These are phyloP conservation scores for Cassiopea xamachana DNA, from an alignment of 30 jellyfish, hydroid and myxozoan species.

Conservation along the genomic window DNA sequence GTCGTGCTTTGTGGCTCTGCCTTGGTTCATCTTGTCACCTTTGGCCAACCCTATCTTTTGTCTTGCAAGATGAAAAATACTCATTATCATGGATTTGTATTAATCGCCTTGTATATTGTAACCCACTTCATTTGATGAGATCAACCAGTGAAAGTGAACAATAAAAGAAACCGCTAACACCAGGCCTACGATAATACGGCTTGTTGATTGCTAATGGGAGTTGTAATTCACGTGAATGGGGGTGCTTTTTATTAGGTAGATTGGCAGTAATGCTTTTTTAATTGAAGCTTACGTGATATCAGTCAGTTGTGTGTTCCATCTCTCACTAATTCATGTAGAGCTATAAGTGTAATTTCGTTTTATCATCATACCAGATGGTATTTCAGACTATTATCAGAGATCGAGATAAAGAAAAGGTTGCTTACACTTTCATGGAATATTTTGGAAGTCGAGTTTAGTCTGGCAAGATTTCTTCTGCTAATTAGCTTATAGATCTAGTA, in stretches of 20 bases:
- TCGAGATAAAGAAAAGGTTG: neutral
- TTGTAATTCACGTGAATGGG: neutral
- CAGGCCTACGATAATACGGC: conserved; percentile 14
- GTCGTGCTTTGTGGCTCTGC: neutral
- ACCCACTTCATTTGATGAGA: neutral
- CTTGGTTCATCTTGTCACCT: neutral
- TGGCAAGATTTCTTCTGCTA: neutral
- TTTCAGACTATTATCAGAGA: neutral
- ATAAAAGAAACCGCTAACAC: conserved; percentile 28
- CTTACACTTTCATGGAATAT: neutral
- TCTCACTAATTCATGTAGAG: conserved; percentile 12
- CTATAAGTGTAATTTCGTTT: neutral
- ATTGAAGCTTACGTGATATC: conserved; percentile 33
- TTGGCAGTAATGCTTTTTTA: conserved; percentile 43
- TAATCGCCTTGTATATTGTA: neutral
- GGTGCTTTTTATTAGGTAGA: conserved; percentile 4
- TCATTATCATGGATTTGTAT: neutral
- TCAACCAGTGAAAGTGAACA: neutral
- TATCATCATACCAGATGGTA: conserved; percentile 39
- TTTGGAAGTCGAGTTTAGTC: neutral
- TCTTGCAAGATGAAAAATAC: neutral
- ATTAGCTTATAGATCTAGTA: neutral
- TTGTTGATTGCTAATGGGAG: conserved; percentile 14
- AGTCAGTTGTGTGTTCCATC: neutral
- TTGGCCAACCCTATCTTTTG: neutral